phyloP scores from a whole-genome alignment of 2,113 vertebrate species.

The Scomber colias region DNA sequence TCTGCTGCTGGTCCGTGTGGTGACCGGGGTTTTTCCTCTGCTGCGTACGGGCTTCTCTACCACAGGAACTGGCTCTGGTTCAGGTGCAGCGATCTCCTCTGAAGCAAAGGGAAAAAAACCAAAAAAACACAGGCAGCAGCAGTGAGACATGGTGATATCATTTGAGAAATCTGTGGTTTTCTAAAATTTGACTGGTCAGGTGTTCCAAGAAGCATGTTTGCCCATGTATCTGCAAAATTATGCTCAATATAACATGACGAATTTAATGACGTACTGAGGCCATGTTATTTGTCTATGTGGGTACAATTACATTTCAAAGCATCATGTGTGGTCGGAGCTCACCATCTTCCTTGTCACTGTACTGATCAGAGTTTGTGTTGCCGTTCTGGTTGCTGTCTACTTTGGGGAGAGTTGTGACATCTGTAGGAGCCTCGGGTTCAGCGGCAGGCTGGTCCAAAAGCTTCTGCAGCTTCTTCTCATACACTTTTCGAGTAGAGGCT shows the following conservation, averaged over 20 bases:
- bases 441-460: constrained; percentile 87
- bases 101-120: background rate
- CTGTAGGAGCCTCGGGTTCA: constrained; percentile 79
- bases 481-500: constrained; percentile 93
- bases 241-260: too few relatives aligned
- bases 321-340: constrained; percentile 11
- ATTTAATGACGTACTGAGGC: background rate
- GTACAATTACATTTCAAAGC: too few relatives aligned
- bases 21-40: constrained; percentile 87
- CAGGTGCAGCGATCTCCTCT: constrained; percentile 73
- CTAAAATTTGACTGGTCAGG: too few relatives aligned
- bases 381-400: constrained; percentile 92
- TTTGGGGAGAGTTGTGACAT: constrained; percentile 87
- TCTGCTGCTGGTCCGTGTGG: constrained; percentile 89
- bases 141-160: background rate
- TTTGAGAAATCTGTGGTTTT: background rate
- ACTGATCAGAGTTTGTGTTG: constrained; percentile 93
- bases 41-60: constrained; percentile 91
- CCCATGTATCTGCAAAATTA: too few relatives aligned
- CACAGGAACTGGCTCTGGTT: constrained; percentile 87
- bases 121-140: background rate
- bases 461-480: constrained; percentile 95
- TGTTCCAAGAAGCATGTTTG: too few relatives aligned
- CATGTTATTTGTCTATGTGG: background rate
- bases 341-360: constrained; percentile 98